Evolutionary conservation across 1,140 invertebrate species (phyloP).

Genomic region (Spodoptera litura): DNA sequence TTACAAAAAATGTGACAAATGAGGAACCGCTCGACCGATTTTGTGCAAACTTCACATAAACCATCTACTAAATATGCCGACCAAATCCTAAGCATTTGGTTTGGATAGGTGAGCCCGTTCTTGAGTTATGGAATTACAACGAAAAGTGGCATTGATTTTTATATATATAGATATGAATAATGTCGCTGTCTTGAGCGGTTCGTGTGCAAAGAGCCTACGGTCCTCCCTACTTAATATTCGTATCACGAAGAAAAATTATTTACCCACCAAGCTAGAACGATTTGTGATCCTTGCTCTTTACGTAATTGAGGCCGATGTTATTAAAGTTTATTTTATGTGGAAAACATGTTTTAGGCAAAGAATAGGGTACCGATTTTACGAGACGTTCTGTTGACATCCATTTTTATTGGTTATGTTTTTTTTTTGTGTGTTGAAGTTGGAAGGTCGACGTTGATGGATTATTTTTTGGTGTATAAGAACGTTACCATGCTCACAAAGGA

Average conservation of each 20-base stretch:
- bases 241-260: slow-evolving; percentile 47
- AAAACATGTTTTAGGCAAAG: slow-evolving; percentile 39
- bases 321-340: slow-evolving; percentile 40
- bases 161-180: slow-evolving; percentile 5
- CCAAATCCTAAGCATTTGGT: no score
- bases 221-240: slow-evolving; percentile 33
- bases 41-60: no score
- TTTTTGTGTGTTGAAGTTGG: not conserved
- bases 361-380: slow-evolving; percentile 34
- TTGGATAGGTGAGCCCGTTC: no score
- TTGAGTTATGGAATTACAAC: no score
- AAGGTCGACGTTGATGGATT: not conserved
- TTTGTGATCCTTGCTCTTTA: slow-evolving; percentile 49
- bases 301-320: slow-evolving; percentile 43
- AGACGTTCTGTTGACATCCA: slow-evolving; percentile 20
- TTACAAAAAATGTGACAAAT: no score
- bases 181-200: slow-evolving; percentile 8
- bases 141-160: no score
- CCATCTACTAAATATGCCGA: no score
- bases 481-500: no score
- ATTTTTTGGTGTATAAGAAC: not conserved
- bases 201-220: slow-evolving; percentile 14
- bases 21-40: no score
- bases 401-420: slow-evolving; percentile 5
- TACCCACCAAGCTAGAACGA: slow-evolving; percentile 43